These are phyloP conservation scores for Heliconius nattereri DNA, from an alignment of 1,140 invertebrate genomes.

Conservation along the genomic window DNA sequence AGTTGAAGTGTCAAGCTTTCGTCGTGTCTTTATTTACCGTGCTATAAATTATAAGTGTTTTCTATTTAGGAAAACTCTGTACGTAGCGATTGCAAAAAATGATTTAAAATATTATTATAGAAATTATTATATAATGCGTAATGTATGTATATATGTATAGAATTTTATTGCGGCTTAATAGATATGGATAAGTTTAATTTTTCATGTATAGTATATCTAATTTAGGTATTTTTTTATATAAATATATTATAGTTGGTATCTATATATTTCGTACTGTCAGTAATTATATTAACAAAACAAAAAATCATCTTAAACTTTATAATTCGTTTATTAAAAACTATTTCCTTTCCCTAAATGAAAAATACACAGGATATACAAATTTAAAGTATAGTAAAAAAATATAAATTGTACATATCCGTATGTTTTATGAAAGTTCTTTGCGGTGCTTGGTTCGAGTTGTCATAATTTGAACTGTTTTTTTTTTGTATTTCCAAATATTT, in stretches of 20 bases:
- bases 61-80: background rate
- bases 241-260: no score
- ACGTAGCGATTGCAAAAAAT: background rate
- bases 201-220: background rate
- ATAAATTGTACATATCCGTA: constrained; percentile 11
- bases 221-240: no score
- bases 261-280: no score
- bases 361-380: background rate
- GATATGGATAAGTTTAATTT: background rate
- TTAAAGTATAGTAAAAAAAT: background rate
- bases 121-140: no score
- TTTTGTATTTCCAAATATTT: background rate
- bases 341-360: background rate
- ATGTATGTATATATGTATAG: constrained; percentile 1
- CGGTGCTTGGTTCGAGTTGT: background rate
- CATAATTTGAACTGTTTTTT: background rate
- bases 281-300: background rate
- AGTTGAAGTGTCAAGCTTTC: background rate
- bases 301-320: background rate
- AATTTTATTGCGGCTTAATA: background rate
- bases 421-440: background rate
- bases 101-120: no score
- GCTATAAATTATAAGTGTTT: constrained; percentile 4
- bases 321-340: background rate
- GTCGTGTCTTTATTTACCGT: background rate